Evolutionary conservation across 2,888 invertebrate genomes (phyloP).

Genomic region (Unio pictorum): DNA sequence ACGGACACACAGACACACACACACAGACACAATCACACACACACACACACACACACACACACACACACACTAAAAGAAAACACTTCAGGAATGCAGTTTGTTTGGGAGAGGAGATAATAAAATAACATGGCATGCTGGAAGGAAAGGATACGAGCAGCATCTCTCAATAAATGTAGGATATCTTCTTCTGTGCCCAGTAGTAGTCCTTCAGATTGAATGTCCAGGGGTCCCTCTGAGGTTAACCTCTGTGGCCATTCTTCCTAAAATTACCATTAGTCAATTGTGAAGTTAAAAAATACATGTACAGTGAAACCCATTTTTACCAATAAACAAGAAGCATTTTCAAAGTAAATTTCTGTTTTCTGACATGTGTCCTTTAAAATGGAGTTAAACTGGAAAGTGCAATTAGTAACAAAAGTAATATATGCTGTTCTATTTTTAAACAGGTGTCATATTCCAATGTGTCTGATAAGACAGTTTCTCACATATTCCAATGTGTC

Average conservation of each 20-base stretch:
- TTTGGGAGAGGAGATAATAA: no score
- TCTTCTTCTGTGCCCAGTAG: conserved; percentile 59
- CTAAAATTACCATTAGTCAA: conserved; percentile 23
- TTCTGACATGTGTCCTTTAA: not conserved
- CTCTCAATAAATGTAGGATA: conserved; percentile 54
- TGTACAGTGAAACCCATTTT: not conserved
- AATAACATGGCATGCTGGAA: no score
- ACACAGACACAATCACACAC: no score
- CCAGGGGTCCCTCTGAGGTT: conserved; percentile 61
- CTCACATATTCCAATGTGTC: no score
- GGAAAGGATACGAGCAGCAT: conserved; percentile 65
- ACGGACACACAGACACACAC: no score
- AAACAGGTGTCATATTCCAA: no score
- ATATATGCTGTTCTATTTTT: no score
- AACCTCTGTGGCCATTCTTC: conserved; percentile 63
- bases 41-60: no score
- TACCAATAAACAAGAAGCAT: not conserved
- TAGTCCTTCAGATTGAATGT: conserved; percentile 54
- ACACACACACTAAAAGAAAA: no score
- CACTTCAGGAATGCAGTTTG: no score
- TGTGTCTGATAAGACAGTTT: no score
- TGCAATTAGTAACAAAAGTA: no score
- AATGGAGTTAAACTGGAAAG: not conserved
- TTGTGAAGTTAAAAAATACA: not conserved
- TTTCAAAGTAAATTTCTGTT: not conserved